Percentiles rank a stretch among this genome's conserved stretches.
Evolutionary conservation across 2,113 vertebrate genomes (phyloP).

Genomic region (Rhynchomys soricoides): DNA sequence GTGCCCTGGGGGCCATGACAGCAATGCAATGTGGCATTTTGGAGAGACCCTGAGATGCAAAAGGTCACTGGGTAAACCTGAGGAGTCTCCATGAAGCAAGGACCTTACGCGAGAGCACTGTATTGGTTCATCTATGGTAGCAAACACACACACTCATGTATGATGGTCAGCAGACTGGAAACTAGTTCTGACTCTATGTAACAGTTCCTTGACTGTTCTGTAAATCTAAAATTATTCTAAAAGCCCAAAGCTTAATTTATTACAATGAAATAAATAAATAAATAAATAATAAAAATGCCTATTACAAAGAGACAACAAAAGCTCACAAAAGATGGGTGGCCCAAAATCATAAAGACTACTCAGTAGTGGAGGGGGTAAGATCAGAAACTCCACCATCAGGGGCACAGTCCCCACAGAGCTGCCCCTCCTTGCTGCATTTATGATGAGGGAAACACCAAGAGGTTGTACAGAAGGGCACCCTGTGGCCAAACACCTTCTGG

Average conservation of each 20-base stretch:
- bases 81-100: neutral
- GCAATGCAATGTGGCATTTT: accelerated
- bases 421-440: neutral
- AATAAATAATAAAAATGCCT: neutral
- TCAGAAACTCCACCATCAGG: neutral
- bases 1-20: accelerated
- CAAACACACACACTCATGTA: too few relatives aligned
- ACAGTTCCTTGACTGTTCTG: neutral
- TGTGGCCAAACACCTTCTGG: neutral
- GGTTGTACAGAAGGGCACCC: too few relatives aligned
- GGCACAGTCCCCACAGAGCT: neutral
- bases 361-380: neutral
- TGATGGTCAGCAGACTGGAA: neutral
- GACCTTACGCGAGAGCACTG: neutral
- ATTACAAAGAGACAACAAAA: neutral
- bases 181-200: neutral
- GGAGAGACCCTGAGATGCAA: neutral
- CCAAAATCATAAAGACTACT: neutral
- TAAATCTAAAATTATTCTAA: neutral
- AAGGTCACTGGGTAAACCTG: neutral
- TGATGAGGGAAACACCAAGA: neutral
- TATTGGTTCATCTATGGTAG: neutral
- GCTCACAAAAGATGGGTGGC: neutral
- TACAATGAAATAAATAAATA: neutral
- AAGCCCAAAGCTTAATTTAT: neutral